Conservation (phyloP, 2,888 invertebrate species). For the Rotaria macrura region DNA sequence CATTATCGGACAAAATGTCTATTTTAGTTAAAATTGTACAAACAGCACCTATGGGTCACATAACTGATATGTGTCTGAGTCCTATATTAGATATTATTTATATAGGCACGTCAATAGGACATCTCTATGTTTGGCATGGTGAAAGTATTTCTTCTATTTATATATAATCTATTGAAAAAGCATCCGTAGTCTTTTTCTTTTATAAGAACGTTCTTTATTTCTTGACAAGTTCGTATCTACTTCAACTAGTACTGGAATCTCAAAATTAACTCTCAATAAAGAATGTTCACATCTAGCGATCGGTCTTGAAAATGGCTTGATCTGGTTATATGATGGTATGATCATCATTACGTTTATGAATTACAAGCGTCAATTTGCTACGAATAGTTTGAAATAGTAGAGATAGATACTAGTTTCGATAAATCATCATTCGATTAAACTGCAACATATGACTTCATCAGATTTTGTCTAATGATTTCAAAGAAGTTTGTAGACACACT, state of each 20-base stretch:
- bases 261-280: background rate
- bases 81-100: background rate
- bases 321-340: background rate
- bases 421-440: no score
- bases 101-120: background rate
- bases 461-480: no score
- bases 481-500: no score
- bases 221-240: background rate
- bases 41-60: background rate
- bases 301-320: slow-evolving; percentile 12
- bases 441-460: no score
- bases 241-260: background rate
- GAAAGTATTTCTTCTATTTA: background rate
- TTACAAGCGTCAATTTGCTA: no score
- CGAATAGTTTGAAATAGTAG: no score
- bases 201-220: background rate
- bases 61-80: background rate
- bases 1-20: no score
- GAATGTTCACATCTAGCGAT: background rate
- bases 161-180: no score
- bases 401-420: no score
- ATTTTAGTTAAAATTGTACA: background rate
- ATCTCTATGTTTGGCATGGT: background rate
- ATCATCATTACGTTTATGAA: background rate
- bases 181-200: background rate